Base-by-base conservation (phyloP, 2,888 invertebrate species). In the Brassicogethes aeneus region DNA sequence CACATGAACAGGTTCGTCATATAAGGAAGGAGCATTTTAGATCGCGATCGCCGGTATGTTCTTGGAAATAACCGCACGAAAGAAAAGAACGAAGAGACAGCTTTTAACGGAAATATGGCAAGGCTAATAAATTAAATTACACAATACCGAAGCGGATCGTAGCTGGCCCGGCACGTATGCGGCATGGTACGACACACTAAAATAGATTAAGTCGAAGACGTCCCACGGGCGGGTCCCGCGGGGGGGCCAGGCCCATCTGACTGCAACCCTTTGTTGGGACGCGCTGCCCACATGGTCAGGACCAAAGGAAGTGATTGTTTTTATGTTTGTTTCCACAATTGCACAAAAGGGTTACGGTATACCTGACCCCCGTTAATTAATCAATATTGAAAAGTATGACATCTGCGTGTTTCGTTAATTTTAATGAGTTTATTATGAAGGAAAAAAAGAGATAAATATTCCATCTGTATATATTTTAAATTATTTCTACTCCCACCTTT, bases 341-440 rank as follows among this genome's bases (percentile, higher is more conserved):
- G 36, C 31, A 39, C 34, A 41, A 43, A 46, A 46, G 46, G 46
- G 46, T 46, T 46, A 32, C 32, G 8, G 10, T 32, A 5, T 32
- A 32, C 12, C 32, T 12, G 3, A 5, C 14, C 13, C 3, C 8
- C 14, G 7, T 32, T 46, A 51, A 51, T 49, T 44, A 44, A 47
- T 46, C 43, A n/a, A n/a, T n/a, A n/a, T n/a, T n/a, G n/a, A n/a
- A n/a, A n/a, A n/a, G n/a, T 47, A 46, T 49, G 48, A 47, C 51
- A 51, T 51, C 43, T 51, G 51, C 43, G 47, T 39, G 31, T 43
- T 41, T 38, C 43, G 39, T 41, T 47, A 34, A 37, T 40, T 38
- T 43, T 10, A 5, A 23, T 7, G 23, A 23, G 5, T n/a, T n/a
- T n/a, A n/a, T n/a, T n/a, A n/a, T n/a, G n/a, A n/a, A n/a, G n/a